Evolutionary conservation across 2,888 invertebrate genomes (phyloP).

Genomic region (Ceratothoa steindachneri): DNA sequence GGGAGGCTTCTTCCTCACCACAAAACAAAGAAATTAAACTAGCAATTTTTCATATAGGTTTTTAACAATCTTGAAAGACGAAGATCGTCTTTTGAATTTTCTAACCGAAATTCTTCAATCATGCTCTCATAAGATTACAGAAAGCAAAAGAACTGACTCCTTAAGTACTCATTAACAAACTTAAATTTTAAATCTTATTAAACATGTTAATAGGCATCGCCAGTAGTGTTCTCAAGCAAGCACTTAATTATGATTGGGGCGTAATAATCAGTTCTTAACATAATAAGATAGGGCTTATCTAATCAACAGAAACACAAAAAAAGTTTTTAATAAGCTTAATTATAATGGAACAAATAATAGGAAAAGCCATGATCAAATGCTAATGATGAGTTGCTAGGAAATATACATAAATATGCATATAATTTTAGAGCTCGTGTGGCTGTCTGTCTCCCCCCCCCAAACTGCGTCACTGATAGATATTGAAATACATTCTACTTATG

Average conservation of each 20-base stretch:
- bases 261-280: background rate
- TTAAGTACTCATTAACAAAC: background rate
- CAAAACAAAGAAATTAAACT: no score
- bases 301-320: background rate
- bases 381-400: background rate
- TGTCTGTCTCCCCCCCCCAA: no score
- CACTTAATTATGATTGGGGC: background rate
- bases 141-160: no score
- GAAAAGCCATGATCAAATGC: background rate
- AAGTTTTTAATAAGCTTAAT: background rate
- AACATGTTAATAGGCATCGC: background rate
- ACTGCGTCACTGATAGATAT: no score
- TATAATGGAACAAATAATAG: background rate
- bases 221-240: background rate
- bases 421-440: no score
- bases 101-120: no score
- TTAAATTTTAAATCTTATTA: background rate
- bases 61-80: no score
- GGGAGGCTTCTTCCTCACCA: no score
- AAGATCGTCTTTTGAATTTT: no score
- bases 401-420: background rate
- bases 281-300: background rate
- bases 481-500: no score
- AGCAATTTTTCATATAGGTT: no score
- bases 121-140: no score